Evolutionary conservation across 2,888 invertebrate genomes (phyloP).

Genomic region (Abrostola tripartita): DNA sequence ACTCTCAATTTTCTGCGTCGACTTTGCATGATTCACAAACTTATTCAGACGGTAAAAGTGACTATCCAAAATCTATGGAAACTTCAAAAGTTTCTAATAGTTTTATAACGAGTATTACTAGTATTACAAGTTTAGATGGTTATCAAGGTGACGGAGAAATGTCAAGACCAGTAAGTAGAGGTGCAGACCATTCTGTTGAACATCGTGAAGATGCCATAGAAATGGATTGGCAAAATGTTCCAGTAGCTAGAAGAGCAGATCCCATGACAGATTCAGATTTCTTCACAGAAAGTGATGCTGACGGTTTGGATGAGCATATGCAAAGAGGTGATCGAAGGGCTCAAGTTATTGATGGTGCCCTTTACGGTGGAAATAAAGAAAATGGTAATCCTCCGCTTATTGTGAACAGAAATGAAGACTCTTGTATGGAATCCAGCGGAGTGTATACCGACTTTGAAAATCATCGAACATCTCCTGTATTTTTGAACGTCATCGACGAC

Average conservation of each 20-base stretch:
- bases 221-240: conserved; percentile 89
- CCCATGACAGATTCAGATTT: conserved; percentile 97
- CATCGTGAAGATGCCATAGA: conserved; percentile 85
- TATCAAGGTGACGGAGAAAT: conserved; percentile 97
- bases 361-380: conserved; percentile 92
- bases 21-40: conserved; percentile 87
- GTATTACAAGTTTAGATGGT: conserved; percentile 96
- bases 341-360: conserved; percentile 96
- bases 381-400: conserved; percentile 87
- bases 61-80: conserved; percentile 89
- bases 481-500: conserved; percentile 90
- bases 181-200: conserved; percentile 92
- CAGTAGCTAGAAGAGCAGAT: conserved; percentile 91
- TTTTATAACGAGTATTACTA: conserved; percentile 96
- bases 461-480: conserved; percentile 84
- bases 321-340: conserved; percentile 92
- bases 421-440: conserved; percentile 96
- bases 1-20: conserved; percentile 85
- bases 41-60: conserved; percentile 88
- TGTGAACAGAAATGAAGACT: conserved; percentile 90
- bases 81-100: conserved; percentile 91
- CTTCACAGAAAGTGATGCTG: conserved; percentile 96
- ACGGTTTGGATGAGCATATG: conserved; percentile 93
- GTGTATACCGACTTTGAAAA: conserved; percentile 96
- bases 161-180: conserved; percentile 95